phyloP scores from a whole-genome alignment of 2,888 invertebrate species.

The Dascillus cervinus region DNA sequence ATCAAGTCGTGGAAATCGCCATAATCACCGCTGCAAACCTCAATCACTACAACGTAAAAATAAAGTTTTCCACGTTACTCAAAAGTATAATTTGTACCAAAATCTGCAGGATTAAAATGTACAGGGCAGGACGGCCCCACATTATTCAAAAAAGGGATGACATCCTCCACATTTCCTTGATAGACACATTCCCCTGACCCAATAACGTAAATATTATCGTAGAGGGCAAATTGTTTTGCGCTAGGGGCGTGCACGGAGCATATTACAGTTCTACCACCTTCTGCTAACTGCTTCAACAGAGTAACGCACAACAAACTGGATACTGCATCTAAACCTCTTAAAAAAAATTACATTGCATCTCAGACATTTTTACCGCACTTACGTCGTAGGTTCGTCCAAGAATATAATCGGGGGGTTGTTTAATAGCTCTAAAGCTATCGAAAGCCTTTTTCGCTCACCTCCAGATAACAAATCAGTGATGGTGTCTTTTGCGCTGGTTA shows the following conservation, averaged over 20 bases:
- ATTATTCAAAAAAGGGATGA: slow-evolving; percentile 73
- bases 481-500: slow-evolving; percentile 67
- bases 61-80: too few species aligned
- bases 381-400: slow-evolving; percentile 95
- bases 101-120: slow-evolving; percentile 95
- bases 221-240: slow-evolving; percentile 82
- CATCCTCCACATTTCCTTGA: slow-evolving; percentile 67
- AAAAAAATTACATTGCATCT: slow-evolving; percentile 22
- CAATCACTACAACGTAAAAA: slow-evolving; percentile 50
- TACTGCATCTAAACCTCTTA: slow-evolving; percentile 83
- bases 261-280: slow-evolving; percentile 81
- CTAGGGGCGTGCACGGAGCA: slow-evolving; percentile 97
- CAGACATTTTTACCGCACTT: slow-evolving; percentile 25
- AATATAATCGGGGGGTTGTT: slow-evolving; percentile 94
- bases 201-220: slow-evolving; percentile 85
- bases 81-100: slow-evolving; percentile 72
- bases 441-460: slow-evolving; percentile 84
- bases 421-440: slow-evolving; percentile 84
- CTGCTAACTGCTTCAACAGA: slow-evolving; percentile 74
- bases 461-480: slow-evolving; percentile 72
- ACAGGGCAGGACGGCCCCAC: slow-evolving; percentile 79
- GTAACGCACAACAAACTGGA: slow-evolving; percentile 83
- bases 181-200: slow-evolving; percentile 86
- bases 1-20: slow-evolving; percentile 60
- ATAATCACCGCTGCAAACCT: slow-evolving; percentile 74